Conservation (phyloP, 23 tunicate genomes). For the Trididemnum miniatum region DNA sequence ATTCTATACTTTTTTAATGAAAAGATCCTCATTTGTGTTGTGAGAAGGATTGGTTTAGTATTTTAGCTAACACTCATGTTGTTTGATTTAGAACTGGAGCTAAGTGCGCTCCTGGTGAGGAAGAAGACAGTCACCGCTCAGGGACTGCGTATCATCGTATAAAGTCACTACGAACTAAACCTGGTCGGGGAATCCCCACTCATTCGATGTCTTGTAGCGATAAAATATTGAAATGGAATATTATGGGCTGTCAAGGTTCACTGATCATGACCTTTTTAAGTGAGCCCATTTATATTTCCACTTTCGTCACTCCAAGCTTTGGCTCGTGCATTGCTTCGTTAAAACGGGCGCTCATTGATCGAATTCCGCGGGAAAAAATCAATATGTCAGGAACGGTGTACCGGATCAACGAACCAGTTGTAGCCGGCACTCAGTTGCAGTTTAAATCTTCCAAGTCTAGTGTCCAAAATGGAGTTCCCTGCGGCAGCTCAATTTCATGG, state of each 20-base stretch:
- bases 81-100: constrained; percentile 91
- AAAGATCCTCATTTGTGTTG: too few relatives aligned
- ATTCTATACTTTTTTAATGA: too few relatives aligned
- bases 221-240: constrained; percentile 79
- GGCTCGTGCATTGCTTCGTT: background rate
- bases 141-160: constrained; percentile 49
- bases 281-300: constrained; percentile 51
- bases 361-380: background rate
- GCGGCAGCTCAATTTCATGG: constrained; percentile 80
- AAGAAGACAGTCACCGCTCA: constrained; percentile 22
- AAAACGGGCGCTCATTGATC: constrained; percentile 42
- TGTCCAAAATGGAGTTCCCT: constrained; percentile 22
- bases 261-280: constrained; percentile 37
- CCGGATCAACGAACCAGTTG: constrained; percentile 7
- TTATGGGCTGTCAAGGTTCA: constrained; percentile 76
- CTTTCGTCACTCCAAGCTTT: constrained; percentile 34
- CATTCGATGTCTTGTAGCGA: constrained; percentile 94
- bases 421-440: background rate
- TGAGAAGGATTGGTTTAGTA: too few relatives aligned
- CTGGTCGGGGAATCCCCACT: constrained; percentile 78
- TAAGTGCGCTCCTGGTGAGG: constrained; percentile 59
- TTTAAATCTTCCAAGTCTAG: constrained; percentile 23
- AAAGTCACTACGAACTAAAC: constrained; percentile 63
- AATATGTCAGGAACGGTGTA: background rate
- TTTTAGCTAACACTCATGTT: too few relatives aligned